Conservation (phyloP, 2,888 invertebrate genomes). For the Diarsia brunnea region DNA sequence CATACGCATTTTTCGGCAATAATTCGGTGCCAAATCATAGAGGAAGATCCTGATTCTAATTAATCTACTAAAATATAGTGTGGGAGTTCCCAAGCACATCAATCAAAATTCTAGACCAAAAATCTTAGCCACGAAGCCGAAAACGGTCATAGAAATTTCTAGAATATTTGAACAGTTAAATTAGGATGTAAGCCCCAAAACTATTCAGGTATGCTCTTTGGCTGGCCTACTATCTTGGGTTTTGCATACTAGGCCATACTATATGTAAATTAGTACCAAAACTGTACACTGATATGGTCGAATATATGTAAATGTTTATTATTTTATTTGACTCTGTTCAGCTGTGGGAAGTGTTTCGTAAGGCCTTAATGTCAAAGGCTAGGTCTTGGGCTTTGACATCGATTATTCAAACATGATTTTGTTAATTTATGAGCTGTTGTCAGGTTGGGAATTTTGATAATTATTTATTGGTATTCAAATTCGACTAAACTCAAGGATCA, state of each 20-base stretch:
- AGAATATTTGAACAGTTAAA: conserved; percentile 38
- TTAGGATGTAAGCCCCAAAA: conserved; percentile 42
- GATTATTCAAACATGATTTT: neutral
- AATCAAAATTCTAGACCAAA: conserved; percentile 20
- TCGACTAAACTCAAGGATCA: neutral
- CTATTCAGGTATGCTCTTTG: conserved; percentile 49
- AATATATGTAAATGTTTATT: conserved; percentile 47
- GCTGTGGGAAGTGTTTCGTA: neutral
- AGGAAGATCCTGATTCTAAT: neutral
- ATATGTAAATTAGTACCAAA: conserved; percentile 52
- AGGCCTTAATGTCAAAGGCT: conserved; percentile 38
- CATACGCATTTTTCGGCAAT: neutral
- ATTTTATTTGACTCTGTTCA: conserved; percentile 31
- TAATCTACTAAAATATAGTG: neutral
- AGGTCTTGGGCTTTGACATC: neutral
- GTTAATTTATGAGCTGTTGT: neutral
- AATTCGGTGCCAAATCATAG: neutral
- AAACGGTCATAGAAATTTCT: conserved; percentile 14
- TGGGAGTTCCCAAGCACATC: neutral
- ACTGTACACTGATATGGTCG: conserved; percentile 19
- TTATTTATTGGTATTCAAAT: neutral
- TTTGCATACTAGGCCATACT: conserved; percentile 58
- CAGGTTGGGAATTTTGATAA: neutral
- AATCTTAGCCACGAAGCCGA: neutral
- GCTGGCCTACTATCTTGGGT: conserved; percentile 40